Evolutionary conservation across 2,113 vertebrate genomes (phyloP).

Genomic region (Theropithecus gelada): DNA sequence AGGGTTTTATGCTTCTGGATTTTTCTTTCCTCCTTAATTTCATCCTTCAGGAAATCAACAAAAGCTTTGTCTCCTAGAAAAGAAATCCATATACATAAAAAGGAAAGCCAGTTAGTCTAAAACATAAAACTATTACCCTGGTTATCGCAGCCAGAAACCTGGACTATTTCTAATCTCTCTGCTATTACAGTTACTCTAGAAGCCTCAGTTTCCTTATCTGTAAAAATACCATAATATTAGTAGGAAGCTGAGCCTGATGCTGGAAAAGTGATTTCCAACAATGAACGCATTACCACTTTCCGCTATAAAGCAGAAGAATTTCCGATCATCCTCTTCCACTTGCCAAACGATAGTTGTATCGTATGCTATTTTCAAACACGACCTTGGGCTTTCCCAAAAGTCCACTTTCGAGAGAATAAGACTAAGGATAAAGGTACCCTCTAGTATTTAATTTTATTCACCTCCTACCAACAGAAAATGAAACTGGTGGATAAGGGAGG

Average conservation of each 20-base stretch:
- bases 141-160: neutral
- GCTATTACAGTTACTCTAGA: neutral
- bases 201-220: neutral
- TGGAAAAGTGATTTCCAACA: neutral
- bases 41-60: conserved; percentile 91
- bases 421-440: neutral
- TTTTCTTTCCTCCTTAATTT: conserved; percentile 96
- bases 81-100: neutral
- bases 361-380: neutral
- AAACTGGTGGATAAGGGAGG: too few species aligned
- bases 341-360: neutral
- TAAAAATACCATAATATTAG: neutral
- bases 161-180: neutral
- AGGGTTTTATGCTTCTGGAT: conserved; percentile 93
- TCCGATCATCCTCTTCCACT: neutral
- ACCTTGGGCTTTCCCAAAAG: neutral
- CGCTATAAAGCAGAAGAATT: neutral
- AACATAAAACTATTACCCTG: neutral
- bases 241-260: neutral
- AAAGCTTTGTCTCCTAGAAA: conserved; percentile 95
- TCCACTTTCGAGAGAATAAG: neutral
- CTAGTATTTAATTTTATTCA: neutral
- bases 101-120: neutral
- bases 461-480: too few species aligned
- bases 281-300: neutral